These are phyloP conservation scores for Peromyscus californicus DNA, from an alignment of 2,113 vertebrate species.

Conservation along the genomic window DNA sequence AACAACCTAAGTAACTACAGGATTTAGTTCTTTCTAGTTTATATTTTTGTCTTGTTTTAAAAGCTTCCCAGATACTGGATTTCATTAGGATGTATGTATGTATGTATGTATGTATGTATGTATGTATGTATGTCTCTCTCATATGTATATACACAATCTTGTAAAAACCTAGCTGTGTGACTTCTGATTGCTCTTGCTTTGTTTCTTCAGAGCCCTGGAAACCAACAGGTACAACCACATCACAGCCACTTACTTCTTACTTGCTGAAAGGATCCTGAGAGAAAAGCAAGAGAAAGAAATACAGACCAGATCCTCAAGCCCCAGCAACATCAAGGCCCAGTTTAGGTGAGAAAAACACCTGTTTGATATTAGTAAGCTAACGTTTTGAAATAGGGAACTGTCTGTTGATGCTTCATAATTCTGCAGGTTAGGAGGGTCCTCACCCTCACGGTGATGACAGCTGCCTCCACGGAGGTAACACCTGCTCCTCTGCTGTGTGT, in stretches of 20 bases:
- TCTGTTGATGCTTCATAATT: not conserved
- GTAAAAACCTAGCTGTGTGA: not conserved
- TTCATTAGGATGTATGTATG: not conserved
- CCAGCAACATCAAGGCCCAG: conserved; percentile 98
- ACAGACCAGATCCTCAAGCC: conserved; percentile 96
- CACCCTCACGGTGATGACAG: not conserved
- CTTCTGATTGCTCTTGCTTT: conserved; percentile 56
- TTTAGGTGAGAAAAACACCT: conserved; percentile 92
- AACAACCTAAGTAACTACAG: not conserved
- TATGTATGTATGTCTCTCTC: no score
- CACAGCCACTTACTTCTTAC: conserved; percentile 98
- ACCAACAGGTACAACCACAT: conserved; percentile 99
- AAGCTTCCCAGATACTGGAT: not conserved
- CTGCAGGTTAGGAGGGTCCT: not conserved
- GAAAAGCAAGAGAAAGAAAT: conserved; percentile 99
- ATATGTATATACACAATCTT: no score
- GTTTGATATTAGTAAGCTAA: conserved; percentile 59
- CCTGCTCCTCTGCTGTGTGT: not conserved
- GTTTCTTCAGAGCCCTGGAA: conserved; percentile 93
- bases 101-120: no score
- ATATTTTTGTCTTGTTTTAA: not conserved
- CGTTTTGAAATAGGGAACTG: conserved; percentile 34
- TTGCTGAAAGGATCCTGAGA: conserved; percentile 96
- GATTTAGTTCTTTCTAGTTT: not conserved
- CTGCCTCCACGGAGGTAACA: not conserved